Conservation (phyloP, 2,113 vertebrate species). For the Marmota monax region DNA sequence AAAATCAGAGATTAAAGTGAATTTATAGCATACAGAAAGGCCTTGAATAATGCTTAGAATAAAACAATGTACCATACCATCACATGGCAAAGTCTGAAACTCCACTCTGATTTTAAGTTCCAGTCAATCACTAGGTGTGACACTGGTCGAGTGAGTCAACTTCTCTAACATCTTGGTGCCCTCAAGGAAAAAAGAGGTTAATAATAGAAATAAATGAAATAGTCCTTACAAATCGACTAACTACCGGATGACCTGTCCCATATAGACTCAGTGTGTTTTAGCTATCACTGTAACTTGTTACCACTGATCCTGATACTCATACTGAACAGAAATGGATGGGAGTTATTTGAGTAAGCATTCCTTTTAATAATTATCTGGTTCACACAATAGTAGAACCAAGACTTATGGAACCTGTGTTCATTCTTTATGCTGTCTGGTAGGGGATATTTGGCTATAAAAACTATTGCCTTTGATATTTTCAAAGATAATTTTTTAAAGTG, state of each 20-base stretch:
- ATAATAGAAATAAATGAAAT: not conserved
- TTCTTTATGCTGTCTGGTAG: not conserved
- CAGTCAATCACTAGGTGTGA: not conserved
- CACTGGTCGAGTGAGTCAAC: not conserved
- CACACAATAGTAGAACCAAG: not conserved
- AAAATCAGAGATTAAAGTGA: slow-evolving; percentile 8
- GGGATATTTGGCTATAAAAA: slow-evolving; percentile 38
- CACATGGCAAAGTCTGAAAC: not conserved
- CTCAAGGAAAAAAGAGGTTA: not conserved
- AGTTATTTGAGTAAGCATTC: slow-evolving; percentile 19
- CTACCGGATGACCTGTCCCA: not conserved
- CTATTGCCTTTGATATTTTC: slow-evolving; percentile 30
- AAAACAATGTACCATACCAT: not conserved
- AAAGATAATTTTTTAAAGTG: slow-evolving; percentile 43
- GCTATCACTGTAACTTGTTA: not conserved
- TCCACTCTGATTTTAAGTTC: not conserved
- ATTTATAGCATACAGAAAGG: not conserved
- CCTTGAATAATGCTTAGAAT: not conserved
- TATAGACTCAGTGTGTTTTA: not conserved
- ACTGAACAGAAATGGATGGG: not conserved
- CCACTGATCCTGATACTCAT: not conserved
- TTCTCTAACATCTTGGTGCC: not conserved
- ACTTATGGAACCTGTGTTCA: slow-evolving; percentile 29
- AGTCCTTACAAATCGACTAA: not conserved
- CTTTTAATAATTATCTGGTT: slow-evolving; percentile 14